A percentile compares a stretch with the other conserved stretches of the same genome.
These are phyloP conservation scores for Drosophila lowei DNA, from an alignment of 1,140 invertebrate species.

Conservation along the genomic window DNA sequence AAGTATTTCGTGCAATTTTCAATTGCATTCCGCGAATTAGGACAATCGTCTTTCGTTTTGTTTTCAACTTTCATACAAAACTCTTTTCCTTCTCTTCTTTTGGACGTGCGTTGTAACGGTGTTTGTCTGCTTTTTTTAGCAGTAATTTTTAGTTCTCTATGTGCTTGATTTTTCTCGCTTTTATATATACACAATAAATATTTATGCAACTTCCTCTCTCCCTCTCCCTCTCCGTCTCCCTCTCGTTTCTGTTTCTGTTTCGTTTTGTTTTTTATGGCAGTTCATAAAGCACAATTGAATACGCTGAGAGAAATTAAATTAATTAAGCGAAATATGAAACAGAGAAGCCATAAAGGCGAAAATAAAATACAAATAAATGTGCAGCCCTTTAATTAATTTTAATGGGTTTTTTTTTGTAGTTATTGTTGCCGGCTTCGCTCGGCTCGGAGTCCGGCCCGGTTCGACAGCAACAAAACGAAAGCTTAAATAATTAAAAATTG, in stretches of 20 bases:
- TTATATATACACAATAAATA: constrained; percentile 69
- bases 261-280: constrained; percentile 71
- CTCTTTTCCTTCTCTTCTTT: constrained; percentile 40
- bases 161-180: constrained; percentile 53
- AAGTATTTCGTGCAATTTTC: constrained; percentile 67
- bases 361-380: constrained; percentile 74
- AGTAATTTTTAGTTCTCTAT: constrained; percentile 70
- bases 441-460: constrained; percentile 2
- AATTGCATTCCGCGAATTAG: constrained; percentile 68
- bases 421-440: constrained; percentile 36
- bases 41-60: constrained; percentile 48
- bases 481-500: constrained; percentile 83
- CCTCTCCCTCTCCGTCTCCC: neutral
- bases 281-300: constrained; percentile 77
- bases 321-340: constrained; percentile 75
- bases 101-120: constrained; percentile 70
- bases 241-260: constrained; percentile 2
- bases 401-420: constrained; percentile 64
- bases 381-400: constrained; percentile 81
- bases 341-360: constrained; percentile 48
- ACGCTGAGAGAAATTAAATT: constrained; percentile 74
- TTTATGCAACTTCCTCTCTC: constrained; percentile 62
- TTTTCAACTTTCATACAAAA: constrained; percentile 39
- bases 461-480: constrained; percentile 49
- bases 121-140: constrained; percentile 48